Percentiles rank a stretch among this genome's conserved stretches.
phyloP scores from a whole-genome alignment of 2,888 invertebrate species.

The Lomographa bimaculata region DNA sequence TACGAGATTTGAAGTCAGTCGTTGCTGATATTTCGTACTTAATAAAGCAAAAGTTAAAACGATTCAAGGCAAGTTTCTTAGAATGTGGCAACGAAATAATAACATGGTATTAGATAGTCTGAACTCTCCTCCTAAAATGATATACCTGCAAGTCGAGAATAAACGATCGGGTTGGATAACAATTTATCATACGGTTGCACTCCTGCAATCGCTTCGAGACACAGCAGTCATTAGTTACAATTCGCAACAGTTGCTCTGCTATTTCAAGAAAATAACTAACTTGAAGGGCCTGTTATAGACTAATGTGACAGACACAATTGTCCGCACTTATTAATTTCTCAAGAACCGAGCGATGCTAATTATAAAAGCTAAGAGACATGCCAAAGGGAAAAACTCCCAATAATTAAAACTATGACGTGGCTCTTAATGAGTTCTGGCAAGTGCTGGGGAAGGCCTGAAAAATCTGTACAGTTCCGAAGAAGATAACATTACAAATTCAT shows the following conservation, averaged over 20 bases:
- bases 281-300: conserved; percentile 42
- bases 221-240: conserved; percentile 65
- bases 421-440: conserved; percentile 35
- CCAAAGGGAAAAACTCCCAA: conserved; percentile 43
- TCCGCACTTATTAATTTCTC: conserved; percentile 26
- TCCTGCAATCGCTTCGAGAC: conserved; percentile 55
- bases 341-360: conserved; percentile 28
- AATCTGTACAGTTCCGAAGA: conserved; percentile 15
- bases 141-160: conserved; percentile 51
- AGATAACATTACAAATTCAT: too few species aligned
- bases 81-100: conserved; percentile 37
- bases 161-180: conserved; percentile 55
- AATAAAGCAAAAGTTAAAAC: conserved; percentile 20
- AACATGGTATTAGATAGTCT: conserved; percentile 26
- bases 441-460: conserved; percentile 31
- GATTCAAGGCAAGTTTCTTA: conserved; percentile 33
- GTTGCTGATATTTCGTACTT: conserved; percentile 1
- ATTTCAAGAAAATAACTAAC: conserved; percentile 59
- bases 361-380: conserved; percentile 31
- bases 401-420: conserved; percentile 32
- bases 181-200: conserved; percentile 61
- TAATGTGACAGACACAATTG: conserved; percentile 33
- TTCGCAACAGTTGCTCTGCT: conserved; percentile 65
- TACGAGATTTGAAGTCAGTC: conserved; percentile 11
- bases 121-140: conserved; percentile 36